Base-by-base conservation (phyloP, 2,113 vertebrate species). In the Gobiocypris rarus region DNA sequence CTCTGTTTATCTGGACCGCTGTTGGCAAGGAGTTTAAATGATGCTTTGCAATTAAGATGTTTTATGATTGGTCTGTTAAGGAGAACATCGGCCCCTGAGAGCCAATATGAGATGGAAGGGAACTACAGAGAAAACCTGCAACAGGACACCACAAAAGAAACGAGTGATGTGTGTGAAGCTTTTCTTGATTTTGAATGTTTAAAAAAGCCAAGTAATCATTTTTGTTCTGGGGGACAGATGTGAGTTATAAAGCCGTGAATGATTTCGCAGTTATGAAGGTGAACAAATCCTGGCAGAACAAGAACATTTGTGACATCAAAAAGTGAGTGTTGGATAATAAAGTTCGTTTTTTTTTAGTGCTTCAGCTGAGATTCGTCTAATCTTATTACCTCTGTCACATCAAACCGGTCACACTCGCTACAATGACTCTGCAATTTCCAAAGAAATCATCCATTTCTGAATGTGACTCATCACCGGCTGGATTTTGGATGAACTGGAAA, bases 401-500 rank as follows among this genome's bases (percentile, higher is more conserved):
- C 5, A 74, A 50, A 56, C 69, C 14, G 69, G 38, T 43, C 69
- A 73, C 22, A 17, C 41, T 24, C 19, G 15, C 11, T 15, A n/a
- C 31, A 77, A 31, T 56, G 52, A 56, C 4, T 7, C 28, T 10
- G 15, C 74, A 56, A 1, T 54, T 56, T 58, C 15, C 71, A n/a
- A 58, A 19, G n/a, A 5, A 63, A 81, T 54, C 0, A 31, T 38
- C 43, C 15, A 50, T 56, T 17, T 75, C 22, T 81, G 59, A 84
- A 48, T 24, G 54, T 61, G 83, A 79, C 80, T 84, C 59, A 82
- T 77, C 50, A 61, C 2, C 26, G 10, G 73, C 15, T 58, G 15
- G 52, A 82, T 79, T 84, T 84, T 43, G 52, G 52, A n/a, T 56
- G 67, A 48, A 45, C 15, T 54, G 31, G 45, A 70, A 86, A 86